phyloP scores from a whole-genome alignment of 2,888 invertebrate species.

The Euplagia quadripunctaria region DNA sequence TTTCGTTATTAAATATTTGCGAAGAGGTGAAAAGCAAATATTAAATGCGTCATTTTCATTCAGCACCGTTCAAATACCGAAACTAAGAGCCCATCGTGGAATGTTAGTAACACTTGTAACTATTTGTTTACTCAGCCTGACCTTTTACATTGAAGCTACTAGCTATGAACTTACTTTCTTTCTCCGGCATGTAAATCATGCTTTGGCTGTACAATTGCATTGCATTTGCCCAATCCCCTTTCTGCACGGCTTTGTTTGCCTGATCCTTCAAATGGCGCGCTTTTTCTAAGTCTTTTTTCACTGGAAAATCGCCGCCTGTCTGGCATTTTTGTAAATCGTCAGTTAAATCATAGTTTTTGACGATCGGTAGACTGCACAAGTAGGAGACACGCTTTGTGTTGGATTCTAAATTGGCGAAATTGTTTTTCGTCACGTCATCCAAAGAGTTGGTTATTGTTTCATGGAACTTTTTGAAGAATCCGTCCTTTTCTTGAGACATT shows the following conservation, averaged over 20 bases:
- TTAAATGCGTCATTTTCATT: background rate
- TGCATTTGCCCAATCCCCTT: slow-evolving; percentile 90
- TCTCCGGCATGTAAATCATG: slow-evolving; percentile 89
- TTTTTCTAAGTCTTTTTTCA: slow-evolving; percentile 86
- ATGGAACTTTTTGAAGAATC: slow-evolving; percentile 90
- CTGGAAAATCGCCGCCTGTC: slow-evolving; percentile 71
- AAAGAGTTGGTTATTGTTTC: slow-evolving; percentile 86
- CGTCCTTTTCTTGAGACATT: slow-evolving; percentile 76
- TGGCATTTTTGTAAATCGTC: slow-evolving; percentile 74
- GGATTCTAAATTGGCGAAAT: slow-evolving; percentile 88
- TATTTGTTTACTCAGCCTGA: slow-evolving; percentile 43
- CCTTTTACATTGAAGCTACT: slow-evolving; percentile 39
- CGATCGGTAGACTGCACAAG: slow-evolving; percentile 85
- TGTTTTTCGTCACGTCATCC: slow-evolving; percentile 87
- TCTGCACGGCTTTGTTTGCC: slow-evolving; percentile 92
- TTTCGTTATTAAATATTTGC: background rate
- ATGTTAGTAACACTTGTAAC: background rate
- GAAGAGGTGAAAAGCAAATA: background rate
- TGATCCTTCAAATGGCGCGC: slow-evolving; percentile 90
- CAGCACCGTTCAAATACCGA: background rate
- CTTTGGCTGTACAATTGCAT: slow-evolving; percentile 90
- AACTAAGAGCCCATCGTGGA: background rate
- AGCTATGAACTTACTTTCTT: slow-evolving; percentile 87
- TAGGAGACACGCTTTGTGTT: slow-evolving; percentile 90
- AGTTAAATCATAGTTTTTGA: slow-evolving; percentile 82